These are phyloP conservation scores for Halcyon chelicuti DNA, from an alignment of 2,797 vertebrate genomes.

Conservation along the genomic window DNA sequence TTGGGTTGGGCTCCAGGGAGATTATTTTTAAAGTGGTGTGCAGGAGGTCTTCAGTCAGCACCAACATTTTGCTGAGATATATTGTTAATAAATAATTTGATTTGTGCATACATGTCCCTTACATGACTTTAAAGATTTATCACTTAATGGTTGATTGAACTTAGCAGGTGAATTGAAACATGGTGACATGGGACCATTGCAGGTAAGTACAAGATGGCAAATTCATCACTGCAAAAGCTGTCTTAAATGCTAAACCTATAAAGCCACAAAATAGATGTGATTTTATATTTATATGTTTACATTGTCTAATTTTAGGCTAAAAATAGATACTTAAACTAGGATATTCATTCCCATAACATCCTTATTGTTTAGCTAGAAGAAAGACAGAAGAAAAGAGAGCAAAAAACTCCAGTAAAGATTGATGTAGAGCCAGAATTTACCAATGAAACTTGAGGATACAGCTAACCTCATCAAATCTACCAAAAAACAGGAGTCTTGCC, in stretches of 20 bases:
- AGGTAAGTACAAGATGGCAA: background rate
- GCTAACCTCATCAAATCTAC: background rate
- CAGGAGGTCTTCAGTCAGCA: background rate
- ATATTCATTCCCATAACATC: background rate
- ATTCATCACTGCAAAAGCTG: background rate
- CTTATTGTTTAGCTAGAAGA: background rate
- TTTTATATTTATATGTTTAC: background rate
- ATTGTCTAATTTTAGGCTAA: background rate
- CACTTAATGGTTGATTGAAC: constrained; percentile 48
- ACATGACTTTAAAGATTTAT: constrained; percentile 60
- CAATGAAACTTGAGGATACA: background rate
- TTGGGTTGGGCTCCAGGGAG: background rate
- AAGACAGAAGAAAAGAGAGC: background rate
- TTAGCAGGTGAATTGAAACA: constrained; percentile 28
- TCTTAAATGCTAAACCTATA: background rate
- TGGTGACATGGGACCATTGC: background rate
- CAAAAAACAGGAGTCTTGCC: background rate
- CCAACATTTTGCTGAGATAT: constrained; percentile 43
- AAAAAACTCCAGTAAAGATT: background rate
- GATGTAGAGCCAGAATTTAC: background rate
- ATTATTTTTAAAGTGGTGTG: constrained; percentile 35
- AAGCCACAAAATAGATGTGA: background rate
- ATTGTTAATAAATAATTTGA: constrained; percentile 66
- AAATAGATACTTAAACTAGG: background rate
- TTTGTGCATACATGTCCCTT: constrained; percentile 52